Evolutionary conservation across 2,797 vertebrate species (phyloP), one percentile per base, ranked within the genome.

Genomic region (Notoglanidium macrostoma): DNA sequence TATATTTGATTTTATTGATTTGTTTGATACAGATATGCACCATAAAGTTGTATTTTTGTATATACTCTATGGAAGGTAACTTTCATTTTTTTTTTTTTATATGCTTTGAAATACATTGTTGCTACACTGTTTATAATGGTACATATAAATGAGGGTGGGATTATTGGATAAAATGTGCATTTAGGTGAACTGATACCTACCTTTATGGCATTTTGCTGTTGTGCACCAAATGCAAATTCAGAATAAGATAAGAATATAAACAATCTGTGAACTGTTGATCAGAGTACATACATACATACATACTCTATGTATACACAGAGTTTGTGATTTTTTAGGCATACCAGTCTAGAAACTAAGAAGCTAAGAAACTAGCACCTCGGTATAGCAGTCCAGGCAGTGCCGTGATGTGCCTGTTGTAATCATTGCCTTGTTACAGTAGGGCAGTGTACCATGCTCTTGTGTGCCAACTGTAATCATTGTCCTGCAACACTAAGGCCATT

Each of bases 351-450:
- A 55, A 32, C 15, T 55, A 59, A 59, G 32, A 55, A 76, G 54
- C 23, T 6, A 51, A 76, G 46, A 77, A 55, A 54, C 73, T 17
- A 57, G 40, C 40, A 46, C 23, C 12, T 63, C 57, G 17, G 35
- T n/a, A 59, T 46, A n/a, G 59, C 12, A 19, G n/a, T 19, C 21
- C 23, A 29, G 40, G 35, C 23, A 63, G 57, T 65, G 40, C 23
- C 46, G 21, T 81, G 49, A 63, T 46, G 57, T 63, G 78, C 61
- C 78, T 61, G 5, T 63, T 81, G 35, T 17, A 63, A 46, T 61
- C 29, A 78, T 78, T 82, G 73, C 29, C 1, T 84, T 73, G 83
- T 84, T 84, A 84, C 67, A 51, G 65, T 84, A 57, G 29, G 19
- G 49, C 51, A 84, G 49, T 57, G 26, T 57, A 67, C 32, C 65